Percentiles rank a stretch among this genome's conserved stretches.
These are phyloP conservation scores for Penaeus chinensis DNA, from an alignment of 1,140 invertebrate species.

Conservation along the genomic window DNA sequence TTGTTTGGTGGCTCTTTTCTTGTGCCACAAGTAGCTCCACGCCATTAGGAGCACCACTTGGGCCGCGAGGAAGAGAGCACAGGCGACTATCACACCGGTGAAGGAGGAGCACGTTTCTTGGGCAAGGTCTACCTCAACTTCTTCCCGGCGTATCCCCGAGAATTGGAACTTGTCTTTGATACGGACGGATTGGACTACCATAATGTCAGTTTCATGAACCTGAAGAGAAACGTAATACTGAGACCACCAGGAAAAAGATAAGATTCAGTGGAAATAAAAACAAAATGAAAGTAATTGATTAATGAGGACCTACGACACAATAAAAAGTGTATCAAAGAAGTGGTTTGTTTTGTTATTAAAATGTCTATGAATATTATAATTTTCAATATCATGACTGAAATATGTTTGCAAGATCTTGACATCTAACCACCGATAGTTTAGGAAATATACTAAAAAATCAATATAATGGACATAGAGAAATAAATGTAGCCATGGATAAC, in stretches of 20 bases:
- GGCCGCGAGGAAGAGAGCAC: conserved; percentile 67
- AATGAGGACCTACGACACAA: too few relatives aligned
- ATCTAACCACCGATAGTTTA: too few relatives aligned
- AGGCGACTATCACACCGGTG: conserved; percentile 66
- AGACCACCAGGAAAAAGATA: too few relatives aligned
- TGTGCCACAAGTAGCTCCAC: conserved; percentile 68
- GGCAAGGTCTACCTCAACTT: conserved; percentile 52
- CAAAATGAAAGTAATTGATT: too few relatives aligned
- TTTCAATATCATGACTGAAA: too few relatives aligned
- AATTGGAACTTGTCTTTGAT: conserved; percentile 72
- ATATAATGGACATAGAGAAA: background rate
- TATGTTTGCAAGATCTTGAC: too few relatives aligned
- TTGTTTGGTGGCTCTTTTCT: conserved; percentile 71
- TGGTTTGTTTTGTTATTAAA: too few relatives aligned
- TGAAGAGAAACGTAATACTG: background rate
- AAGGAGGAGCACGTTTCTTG: conserved; percentile 61
- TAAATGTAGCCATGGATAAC: background rate
- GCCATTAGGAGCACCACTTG: conserved; percentile 68
- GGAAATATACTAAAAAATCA: too few relatives aligned
- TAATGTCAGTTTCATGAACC: conserved; percentile 67
- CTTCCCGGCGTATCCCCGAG: conserved; percentile 60
- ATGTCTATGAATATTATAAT: too few relatives aligned
- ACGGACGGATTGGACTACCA: conserved; percentile 71
- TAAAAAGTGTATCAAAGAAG: too few relatives aligned
- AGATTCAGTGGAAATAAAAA: too few relatives aligned